Evolutionary conservation across 1,140 invertebrate genomes (phyloP).

Genomic region (Carposina sasakii): DNA sequence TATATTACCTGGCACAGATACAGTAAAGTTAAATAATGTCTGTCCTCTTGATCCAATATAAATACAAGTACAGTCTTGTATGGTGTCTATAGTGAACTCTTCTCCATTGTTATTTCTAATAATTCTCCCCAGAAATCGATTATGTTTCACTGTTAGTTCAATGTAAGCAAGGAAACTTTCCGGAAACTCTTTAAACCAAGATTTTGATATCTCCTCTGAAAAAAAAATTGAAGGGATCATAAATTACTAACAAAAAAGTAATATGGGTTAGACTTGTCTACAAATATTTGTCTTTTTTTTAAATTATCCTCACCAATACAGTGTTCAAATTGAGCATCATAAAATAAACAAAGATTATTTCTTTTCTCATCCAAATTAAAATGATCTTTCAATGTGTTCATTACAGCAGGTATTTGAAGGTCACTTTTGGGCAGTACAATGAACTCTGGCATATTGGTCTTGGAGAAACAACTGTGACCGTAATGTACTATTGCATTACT

Average conservation of each 20-base stretch:
- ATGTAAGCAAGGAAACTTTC: constrained; percentile 41
- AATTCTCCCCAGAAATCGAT: constrained; percentile 44
- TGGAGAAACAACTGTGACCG: constrained; percentile 89
- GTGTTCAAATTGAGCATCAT: constrained; percentile 82
- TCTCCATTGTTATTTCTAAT: constrained; percentile 33
- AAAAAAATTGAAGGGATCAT: constrained; percentile 14
- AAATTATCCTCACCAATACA: constrained; percentile 71
- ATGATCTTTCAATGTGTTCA: constrained; percentile 32
- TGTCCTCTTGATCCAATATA: constrained; percentile 70
- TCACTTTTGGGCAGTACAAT: constrained; percentile 78
- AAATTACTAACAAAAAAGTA: not conserved
- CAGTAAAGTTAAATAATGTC: constrained; percentile 71
- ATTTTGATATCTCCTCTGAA: constrained; percentile 37
- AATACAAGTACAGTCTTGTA: constrained; percentile 57
- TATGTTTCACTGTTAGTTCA: constrained; percentile 32
- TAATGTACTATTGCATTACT: constrained; percentile 93
- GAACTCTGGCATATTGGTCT: constrained; percentile 80
- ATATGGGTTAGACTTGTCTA: not conserved
- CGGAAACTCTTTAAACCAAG: constrained; percentile 46
- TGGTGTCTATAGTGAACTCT: constrained; percentile 23
- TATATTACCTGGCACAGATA: constrained; percentile 62
- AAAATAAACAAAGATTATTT: constrained; percentile 79
- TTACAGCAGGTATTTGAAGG: constrained; percentile 67
- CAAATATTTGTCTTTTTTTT: no score
- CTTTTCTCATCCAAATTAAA: constrained; percentile 42